These are phyloP conservation scores for Spodoptera litura DNA, from an alignment of 1,140 invertebrate species.

Conservation along the genomic window DNA sequence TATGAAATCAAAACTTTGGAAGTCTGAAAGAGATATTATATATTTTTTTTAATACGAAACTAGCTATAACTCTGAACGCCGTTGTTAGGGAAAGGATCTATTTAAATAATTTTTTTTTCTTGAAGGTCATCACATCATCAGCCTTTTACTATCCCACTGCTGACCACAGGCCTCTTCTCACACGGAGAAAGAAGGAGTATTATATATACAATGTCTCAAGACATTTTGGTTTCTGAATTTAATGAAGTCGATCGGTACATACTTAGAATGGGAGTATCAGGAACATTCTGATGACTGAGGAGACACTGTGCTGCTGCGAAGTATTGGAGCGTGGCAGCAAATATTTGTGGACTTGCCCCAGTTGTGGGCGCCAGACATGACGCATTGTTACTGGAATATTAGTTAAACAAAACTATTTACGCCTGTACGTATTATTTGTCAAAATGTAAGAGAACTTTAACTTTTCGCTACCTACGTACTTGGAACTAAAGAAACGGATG, in stretches of 20 bases:
- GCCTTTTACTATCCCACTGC: too few relatives aligned
- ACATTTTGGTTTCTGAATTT: too few relatives aligned
- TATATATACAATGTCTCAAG: too few relatives aligned
- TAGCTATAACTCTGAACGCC: neutral
- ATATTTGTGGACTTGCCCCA: slow-evolving; percentile 40
- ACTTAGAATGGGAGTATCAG: slow-evolving; percentile 28
- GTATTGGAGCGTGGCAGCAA: slow-evolving; percentile 48
- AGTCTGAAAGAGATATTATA: slow-evolving; percentile 48
- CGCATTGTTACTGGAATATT: neutral
- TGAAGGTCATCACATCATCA: too few relatives aligned
- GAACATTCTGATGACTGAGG: neutral
- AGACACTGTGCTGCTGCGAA: slow-evolving; percentile 52
- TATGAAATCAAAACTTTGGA: slow-evolving; percentile 53
- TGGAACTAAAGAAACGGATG: too few relatives aligned
- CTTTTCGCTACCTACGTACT: too few relatives aligned
- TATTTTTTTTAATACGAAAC: slow-evolving; percentile 9
- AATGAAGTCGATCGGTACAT: neutral
- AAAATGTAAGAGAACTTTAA: neutral
- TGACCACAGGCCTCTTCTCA: too few relatives aligned
- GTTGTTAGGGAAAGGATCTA: neutral
- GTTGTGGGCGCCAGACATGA: slow-evolving; percentile 43
- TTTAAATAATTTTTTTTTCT: too few relatives aligned
- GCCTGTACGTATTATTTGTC: neutral
- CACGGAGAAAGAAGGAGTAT: too few relatives aligned
- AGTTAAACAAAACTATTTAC: neutral